A percentile compares a stretch with the other conserved stretches of the same genome.
These are phyloP conservation scores for Bradypodion pumilum DNA, from an alignment of 2,797 vertebrate genomes.

Conservation along the genomic window DNA sequence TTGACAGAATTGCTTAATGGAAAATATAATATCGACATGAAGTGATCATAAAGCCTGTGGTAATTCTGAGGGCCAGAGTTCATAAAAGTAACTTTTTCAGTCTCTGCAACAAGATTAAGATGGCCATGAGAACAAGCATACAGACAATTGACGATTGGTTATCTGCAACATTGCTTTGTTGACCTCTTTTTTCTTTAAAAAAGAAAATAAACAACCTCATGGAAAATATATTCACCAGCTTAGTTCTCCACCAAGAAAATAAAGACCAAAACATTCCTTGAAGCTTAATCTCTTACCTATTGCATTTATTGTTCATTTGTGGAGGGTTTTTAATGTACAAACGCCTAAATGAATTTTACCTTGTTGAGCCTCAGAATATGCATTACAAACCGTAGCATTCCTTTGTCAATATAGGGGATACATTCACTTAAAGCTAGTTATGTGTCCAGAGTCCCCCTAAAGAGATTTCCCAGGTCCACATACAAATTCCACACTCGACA, in stretches of 20 bases:
- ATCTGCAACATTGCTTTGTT: background rate
- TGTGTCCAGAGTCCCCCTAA: background rate
- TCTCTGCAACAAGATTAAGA: background rate
- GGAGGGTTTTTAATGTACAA: background rate
- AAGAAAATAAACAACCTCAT: constrained; percentile 23
- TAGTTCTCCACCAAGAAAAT: constrained; percentile 18
- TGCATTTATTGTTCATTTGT: background rate
- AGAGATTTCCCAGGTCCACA: background rate
- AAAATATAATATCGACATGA: too few species aligned
- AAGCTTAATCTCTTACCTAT: constrained; percentile 8
- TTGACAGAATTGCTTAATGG: too few species aligned
- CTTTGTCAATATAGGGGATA: background rate
- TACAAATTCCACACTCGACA: background rate
- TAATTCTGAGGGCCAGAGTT: background rate
- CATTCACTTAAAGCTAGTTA: background rate
- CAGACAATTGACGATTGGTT: background rate
- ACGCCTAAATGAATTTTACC: background rate
- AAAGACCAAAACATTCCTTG: constrained; percentile 3
- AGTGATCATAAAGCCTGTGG: too few species aligned
- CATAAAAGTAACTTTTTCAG: background rate
- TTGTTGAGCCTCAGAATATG: constrained; percentile 10
- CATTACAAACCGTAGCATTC: background rate
- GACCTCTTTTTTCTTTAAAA: constrained; percentile 31
- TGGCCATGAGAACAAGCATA: background rate
- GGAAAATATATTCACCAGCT: constrained; percentile 25